Percentiles rank a stretch among this genome's conserved stretches.
Conservation (phyloP, 1,140 invertebrate genomes). For the Probaryconus sp. region DNA sequence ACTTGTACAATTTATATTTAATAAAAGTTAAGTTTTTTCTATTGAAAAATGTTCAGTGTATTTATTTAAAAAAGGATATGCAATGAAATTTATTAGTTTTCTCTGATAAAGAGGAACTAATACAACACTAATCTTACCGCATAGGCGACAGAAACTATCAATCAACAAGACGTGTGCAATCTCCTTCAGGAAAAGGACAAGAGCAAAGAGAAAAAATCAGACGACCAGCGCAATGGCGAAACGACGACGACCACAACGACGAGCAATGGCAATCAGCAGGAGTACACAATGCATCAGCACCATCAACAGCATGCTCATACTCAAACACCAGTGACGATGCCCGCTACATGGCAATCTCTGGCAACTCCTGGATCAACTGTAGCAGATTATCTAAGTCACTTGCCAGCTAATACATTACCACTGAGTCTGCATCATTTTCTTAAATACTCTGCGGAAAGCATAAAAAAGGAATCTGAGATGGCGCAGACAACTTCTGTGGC, state of each 20-base stretch:
- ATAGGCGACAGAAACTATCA: conserved; percentile 73
- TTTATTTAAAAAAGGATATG: neutral
- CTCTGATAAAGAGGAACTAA: conserved; percentile 33
- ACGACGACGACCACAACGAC: conserved; percentile 65
- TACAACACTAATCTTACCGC: conserved; percentile 10
- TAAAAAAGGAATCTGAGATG: conserved; percentile 84
- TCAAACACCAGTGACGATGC: conserved; percentile 77
- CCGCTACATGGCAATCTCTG: conserved; percentile 85
- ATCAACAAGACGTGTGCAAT: conserved; percentile 76
- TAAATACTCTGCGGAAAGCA: conserved; percentile 88
- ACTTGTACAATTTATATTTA: too few relatives aligned
- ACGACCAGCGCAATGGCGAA: conserved; percentile 71
- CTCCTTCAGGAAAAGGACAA: conserved; percentile 77
- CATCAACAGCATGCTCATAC: conserved; percentile 78
- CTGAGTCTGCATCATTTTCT: conserved; percentile 89
- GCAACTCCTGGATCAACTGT: conserved; percentile 86
- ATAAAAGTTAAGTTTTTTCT: too few relatives aligned
- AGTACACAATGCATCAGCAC: conserved; percentile 76
- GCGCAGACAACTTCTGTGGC: conserved; percentile 80
- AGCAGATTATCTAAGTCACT: conserved; percentile 88
- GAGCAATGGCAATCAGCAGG: conserved; percentile 67
- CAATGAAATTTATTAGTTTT: too few relatives aligned
- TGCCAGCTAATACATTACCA: conserved; percentile 85
- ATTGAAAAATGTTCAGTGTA: too few relatives aligned
- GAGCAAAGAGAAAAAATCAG: conserved; percentile 73